Conservation (phyloP, 2,888 invertebrate species). For the Andrena hattorfiana region DNA sequence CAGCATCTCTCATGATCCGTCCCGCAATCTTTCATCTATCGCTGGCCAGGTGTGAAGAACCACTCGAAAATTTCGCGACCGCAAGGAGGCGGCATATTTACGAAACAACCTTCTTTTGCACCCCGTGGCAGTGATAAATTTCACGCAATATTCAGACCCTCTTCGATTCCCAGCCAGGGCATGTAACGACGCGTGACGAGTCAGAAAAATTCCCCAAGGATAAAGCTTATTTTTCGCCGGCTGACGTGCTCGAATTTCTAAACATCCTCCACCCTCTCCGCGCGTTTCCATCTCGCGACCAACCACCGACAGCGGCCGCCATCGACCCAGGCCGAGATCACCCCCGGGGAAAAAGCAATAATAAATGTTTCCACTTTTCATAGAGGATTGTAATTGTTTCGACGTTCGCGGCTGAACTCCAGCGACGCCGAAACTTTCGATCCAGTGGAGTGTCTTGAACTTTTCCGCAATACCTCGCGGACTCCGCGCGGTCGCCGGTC, state of each 20-base stretch:
- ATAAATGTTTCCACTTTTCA: background rate
- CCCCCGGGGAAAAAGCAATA: slow-evolving; percentile 11
- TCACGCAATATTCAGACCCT: slow-evolving; percentile 31
- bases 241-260: slow-evolving; percentile 51
- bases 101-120: background rate
- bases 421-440: slow-evolving; percentile 22
- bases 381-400: slow-evolving; percentile 5
- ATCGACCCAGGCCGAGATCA: background rate
- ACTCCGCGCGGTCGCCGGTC: background rate
- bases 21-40: background rate
- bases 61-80: background rate
- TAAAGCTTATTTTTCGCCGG: slow-evolving; percentile 35
- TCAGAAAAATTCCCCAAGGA: slow-evolving; percentile 38
- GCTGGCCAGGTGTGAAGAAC: background rate
- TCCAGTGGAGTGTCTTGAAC: slow-evolving; percentile 37
- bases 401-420: slow-evolving; percentile 17
- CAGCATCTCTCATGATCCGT: background rate
- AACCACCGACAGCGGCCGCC: background rate
- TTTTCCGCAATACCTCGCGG: slow-evolving; percentile 28
- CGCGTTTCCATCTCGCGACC: slow-evolving; percentile 1
- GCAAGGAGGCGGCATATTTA: background rate
- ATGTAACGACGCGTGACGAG: slow-evolving; percentile 42
- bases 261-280: background rate
- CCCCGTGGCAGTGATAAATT: slow-evolving; percentile 19
- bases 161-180: slow-evolving; percentile 32